These are phyloP conservation scores for Melanostigma gelatinosum DNA, from an alignment of 2,113 vertebrate genomes.

Conservation along the genomic window DNA sequence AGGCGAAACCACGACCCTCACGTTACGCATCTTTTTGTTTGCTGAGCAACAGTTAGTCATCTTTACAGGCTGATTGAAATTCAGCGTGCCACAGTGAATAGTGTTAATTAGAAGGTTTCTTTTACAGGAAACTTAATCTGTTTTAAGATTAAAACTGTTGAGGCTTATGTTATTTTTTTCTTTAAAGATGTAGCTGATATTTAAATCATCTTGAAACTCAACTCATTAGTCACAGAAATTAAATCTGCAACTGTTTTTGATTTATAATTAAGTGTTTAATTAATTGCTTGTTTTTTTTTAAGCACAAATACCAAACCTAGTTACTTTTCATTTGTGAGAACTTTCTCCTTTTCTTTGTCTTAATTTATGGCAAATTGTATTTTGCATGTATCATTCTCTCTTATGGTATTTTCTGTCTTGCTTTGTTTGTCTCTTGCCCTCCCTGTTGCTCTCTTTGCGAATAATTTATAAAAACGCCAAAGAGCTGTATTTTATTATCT, in stretches of 20 bases:
- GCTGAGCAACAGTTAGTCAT: constrained; percentile 27
- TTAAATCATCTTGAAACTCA: not conserved
- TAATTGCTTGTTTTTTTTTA: too few species aligned
- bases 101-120: constrained; percentile 4
- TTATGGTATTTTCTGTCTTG: not conserved
- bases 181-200: not conserved
- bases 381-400: not conserved
- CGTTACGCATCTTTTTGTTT: constrained; percentile 21
- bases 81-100: constrained; percentile 6
- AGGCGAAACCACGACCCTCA: constrained; percentile 7
- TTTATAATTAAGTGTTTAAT: not conserved
- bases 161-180: not conserved
- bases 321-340: not conserved
- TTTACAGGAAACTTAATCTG: constrained; percentile 9
- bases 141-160: not conserved
- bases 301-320: too few species aligned
- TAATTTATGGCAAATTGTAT: not conserved
- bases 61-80: constrained; percentile 29
- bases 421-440: constrained; percentile 34
- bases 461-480: constrained; percentile 54
- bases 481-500: constrained; percentile 50
- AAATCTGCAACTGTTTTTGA: not conserved
- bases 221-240: not conserved
- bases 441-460: constrained; percentile 12
- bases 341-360: not conserved